Evolutionary conservation across 2,888 invertebrate species (phyloP).

Genomic region (Brenthis ino): DNA sequence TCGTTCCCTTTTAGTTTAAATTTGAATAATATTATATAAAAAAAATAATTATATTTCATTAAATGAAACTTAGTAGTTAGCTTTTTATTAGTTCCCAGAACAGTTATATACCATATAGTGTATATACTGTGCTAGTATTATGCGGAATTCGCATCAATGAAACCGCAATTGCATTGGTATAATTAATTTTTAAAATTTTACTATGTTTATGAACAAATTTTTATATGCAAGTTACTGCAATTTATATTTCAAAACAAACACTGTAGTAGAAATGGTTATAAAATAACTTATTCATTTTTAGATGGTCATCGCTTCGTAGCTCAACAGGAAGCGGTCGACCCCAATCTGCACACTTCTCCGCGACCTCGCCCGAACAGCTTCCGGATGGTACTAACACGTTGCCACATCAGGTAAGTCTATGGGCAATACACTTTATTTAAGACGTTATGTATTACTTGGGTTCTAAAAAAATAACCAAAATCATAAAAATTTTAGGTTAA

Average conservation of each 20-base stretch:
- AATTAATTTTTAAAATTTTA: too few relatives aligned
- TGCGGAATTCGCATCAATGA: too few relatives aligned
- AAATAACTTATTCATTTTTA: constrained; percentile 36
- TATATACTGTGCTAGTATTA: too few relatives aligned
- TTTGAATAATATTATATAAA: too few relatives aligned
- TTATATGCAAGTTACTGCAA: too few relatives aligned
- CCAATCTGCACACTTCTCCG: constrained; percentile 70
- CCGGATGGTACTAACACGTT: constrained; percentile 58
- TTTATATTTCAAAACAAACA: neutral
- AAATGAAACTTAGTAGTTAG: too few relatives aligned
- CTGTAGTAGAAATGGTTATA: neutral
- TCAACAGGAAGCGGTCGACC: constrained; percentile 78
- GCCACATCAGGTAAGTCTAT: constrained; percentile 56
- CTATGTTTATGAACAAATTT: too few relatives aligned
- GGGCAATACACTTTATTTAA: neutral
- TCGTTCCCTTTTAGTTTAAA: too few relatives aligned
- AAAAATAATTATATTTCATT: too few relatives aligned
- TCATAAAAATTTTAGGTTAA: constrained; percentile 43
- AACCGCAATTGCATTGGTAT: too few relatives aligned
- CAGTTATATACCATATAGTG: too few relatives aligned
- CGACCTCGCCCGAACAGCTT: constrained; percentile 50
- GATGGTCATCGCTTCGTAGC: constrained; percentile 83
- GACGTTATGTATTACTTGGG: neutral
- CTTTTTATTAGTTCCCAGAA: too few relatives aligned
- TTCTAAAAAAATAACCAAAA: neutral